Base-by-base conservation (phyloP, 2,888 invertebrate species). In the Electrophaes corylata region DNA sequence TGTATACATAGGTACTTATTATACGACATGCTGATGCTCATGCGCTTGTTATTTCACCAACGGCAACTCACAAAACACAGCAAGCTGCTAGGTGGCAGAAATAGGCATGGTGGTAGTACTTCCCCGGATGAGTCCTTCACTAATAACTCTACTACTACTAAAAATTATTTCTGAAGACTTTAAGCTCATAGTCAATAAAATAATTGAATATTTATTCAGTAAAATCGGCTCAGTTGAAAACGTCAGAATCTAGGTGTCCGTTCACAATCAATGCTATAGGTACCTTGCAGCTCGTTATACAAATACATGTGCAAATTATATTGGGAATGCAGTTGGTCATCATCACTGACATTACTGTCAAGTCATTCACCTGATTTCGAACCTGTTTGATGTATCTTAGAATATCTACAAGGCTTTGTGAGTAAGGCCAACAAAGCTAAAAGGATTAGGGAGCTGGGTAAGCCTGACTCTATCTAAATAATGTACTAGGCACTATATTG, bases 321-420 rank as follows among this genome's bases (percentile, higher is more conserved):
- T 40, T 46, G 46, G 41, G 61, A 64, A 64, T 64, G 64, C 53
- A 53, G 61, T 61, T 39, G 45, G 48, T 53, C 47, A 53, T 59
- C 61, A 56, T 56, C 44, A 44, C 35, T 35, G 35, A 35, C 31
- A 31, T 31, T 35, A 14, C 45, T 50, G 57, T 37, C 57, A 39
- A 58, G 61, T 53, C 59, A 60, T 59, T 63, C 63, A 63, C 63
- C 65, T 55, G 53, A 43, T 20, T 40, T 44, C 8, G 35, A 41
- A 52, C 48, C 26, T 18, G 48, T 41, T 39, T 40, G 31, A 35
- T 49, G 23, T 47, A 45, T 44, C 19, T 14, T 39, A 37, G 51
- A 52, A 39, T 29, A 44, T 11, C 37, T 39, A 18, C n/a, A 40
- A 39, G 26, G 26, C 6, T 10, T 29, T 8, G 23, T 23, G 23